A percentile compares a stretch with the other conserved stretches of the same genome.
phyloP scores from a whole-genome alignment of 2,113 vertebrate species.

The Onychostoma macrolepis region DNA sequence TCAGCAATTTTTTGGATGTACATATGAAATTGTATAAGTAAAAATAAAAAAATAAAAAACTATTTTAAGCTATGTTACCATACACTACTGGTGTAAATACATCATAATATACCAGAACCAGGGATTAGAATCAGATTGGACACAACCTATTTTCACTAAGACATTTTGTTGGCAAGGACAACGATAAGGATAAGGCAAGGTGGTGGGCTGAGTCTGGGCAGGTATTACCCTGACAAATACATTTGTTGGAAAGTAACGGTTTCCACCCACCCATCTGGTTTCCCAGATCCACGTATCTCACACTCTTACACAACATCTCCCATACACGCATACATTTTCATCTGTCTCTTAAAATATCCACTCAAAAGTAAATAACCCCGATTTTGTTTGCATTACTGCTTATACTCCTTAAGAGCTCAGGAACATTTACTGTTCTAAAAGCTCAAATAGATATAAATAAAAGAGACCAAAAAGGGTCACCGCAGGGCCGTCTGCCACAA shows the following conservation, averaged over 20 bases:
- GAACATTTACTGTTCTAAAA: constrained; percentile 31
- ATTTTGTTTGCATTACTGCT: constrained; percentile 24
- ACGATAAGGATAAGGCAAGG: not conserved
- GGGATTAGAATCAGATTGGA: not conserved
- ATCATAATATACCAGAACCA: not conserved
- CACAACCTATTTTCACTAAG: not conserved
- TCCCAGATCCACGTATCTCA: not conserved
- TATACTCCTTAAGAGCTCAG: not conserved
- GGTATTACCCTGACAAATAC: constrained; percentile 18
- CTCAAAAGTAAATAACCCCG: not conserved
- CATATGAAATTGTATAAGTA: too few relatives aligned
- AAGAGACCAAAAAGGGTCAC: constrained; percentile 30
- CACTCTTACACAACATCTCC: not conserved
- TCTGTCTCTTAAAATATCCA: constrained; percentile 3
- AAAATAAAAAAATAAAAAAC: too few relatives aligned
- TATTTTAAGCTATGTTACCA: too few relatives aligned
- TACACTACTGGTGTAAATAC: not conserved
- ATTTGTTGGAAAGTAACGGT: not conserved
- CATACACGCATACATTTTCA: not conserved
- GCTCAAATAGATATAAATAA: constrained; percentile 31
- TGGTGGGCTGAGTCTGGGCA: constrained; percentile 8
- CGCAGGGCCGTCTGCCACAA: not conserved
- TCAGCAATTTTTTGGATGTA: too few relatives aligned
- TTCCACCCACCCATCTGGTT: constrained; percentile 11
- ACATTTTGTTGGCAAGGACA: constrained; percentile 6